These are phyloP conservation scores for Vulpes ferrilata DNA, from an alignment of 2,113 vertebrate species.

Conservation along the genomic window DNA sequence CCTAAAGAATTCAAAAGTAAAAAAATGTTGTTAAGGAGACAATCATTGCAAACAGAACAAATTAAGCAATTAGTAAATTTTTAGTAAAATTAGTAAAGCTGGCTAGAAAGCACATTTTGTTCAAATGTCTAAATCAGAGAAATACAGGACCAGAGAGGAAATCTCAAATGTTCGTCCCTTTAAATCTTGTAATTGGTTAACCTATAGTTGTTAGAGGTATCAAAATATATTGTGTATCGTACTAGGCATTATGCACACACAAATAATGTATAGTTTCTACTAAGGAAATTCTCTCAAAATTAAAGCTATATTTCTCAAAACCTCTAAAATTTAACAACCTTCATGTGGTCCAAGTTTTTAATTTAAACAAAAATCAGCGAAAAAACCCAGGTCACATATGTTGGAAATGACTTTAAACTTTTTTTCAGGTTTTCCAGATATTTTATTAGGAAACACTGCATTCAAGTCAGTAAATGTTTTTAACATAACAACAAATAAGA, in stretches of 20 bases:
- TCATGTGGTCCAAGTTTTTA: slow-evolving; percentile 1
- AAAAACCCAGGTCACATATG: neutral
- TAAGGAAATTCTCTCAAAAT: slow-evolving; percentile 46
- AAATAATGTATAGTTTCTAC: slow-evolving; percentile 5
- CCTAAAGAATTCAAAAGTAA: slow-evolving; percentile 89
- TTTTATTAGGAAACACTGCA: slow-evolving; percentile 50
- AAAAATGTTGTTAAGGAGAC: slow-evolving; percentile 91
- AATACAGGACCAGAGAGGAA: slow-evolving; percentile 1
- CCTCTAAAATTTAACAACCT: slow-evolving; percentile 4
- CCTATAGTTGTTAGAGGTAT: neutral
- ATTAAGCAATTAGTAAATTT: slow-evolving; percentile 92
- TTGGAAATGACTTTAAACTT: neutral
- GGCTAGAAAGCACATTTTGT: slow-evolving; percentile 79
- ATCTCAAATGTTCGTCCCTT: neutral
- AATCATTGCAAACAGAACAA: slow-evolving; percentile 95
- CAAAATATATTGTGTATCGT: neutral
- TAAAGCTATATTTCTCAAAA: slow-evolving; percentile 24
- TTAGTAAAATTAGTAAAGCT: slow-evolving; percentile 76
- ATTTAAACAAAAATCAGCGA: slow-evolving; percentile 51
- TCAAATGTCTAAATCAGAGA: neutral
- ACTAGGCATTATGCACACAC: neutral
- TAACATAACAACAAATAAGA: slow-evolving; percentile 28
- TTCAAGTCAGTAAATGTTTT: slow-evolving; percentile 41
- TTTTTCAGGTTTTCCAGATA: slow-evolving; percentile 28
- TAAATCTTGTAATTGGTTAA: neutral